A percentile compares a stretch with the other conserved stretches of the same genome.
Evolutionary conservation across 2,888 invertebrate species (phyloP).

Genomic region (Rhagonycha fulva): DNA sequence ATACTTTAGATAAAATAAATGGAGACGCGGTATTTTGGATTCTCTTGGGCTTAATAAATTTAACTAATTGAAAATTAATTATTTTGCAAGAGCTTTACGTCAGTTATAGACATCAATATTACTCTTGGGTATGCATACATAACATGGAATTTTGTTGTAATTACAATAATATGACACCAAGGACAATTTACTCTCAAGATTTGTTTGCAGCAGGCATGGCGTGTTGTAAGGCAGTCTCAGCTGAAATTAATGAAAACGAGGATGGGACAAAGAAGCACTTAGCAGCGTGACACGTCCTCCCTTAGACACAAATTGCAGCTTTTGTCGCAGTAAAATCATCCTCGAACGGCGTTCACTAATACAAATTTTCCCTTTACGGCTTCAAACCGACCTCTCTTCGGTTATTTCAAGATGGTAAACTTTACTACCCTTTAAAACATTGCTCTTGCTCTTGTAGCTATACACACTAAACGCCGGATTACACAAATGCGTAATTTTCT

Average conservation of each 20-base stretch:
- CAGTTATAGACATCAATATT: conserved; percentile 22
- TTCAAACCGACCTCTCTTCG: conserved; percentile 4
- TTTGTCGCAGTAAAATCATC: conserved; percentile 31
- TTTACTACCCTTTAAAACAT: conserved; percentile 5
- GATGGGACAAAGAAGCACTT: conserved; percentile 30
- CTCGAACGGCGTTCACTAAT: conserved; percentile 20
- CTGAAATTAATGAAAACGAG: conserved; percentile 28
- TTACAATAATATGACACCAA: conserved; percentile 24
- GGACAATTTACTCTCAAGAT: conserved; percentile 24
- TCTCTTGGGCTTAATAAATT: not conserved
- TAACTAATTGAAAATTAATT: conserved; percentile 16
- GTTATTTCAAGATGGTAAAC: conserved; percentile 18
- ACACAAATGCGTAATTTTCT: conserved; percentile 21
- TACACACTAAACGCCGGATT: conserved; percentile 19
- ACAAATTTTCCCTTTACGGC: conserved; percentile 26
- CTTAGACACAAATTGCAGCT: conserved; percentile 31
- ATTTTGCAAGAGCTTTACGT: conserved; percentile 4
- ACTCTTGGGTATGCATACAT: conserved; percentile 8
- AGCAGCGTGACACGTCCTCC: conserved; percentile 31
- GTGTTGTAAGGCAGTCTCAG: conserved; percentile 10
- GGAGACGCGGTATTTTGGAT: not conserved
- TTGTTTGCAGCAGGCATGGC: conserved; percentile 18
- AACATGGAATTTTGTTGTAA: conserved; percentile 19
- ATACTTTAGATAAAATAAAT: not conserved
- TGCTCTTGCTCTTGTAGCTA: conserved; percentile 10